These are phyloP conservation scores for Isichthys henryi DNA, from an alignment of 2,113 vertebrate genomes.

Conservation along the genomic window DNA sequence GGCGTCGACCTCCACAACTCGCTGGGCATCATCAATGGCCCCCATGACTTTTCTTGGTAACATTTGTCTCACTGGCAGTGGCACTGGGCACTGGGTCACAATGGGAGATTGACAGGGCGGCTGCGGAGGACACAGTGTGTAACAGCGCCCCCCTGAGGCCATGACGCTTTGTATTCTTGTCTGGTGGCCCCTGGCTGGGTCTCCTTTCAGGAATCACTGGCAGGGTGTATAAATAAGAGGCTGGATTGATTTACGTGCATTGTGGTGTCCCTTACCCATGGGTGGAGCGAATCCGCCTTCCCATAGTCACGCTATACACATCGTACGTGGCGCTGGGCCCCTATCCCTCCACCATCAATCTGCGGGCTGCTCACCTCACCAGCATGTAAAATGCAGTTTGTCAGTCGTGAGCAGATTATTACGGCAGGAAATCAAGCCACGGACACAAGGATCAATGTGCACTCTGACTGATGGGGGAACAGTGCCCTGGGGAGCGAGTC, in stretches of 20 bases:
- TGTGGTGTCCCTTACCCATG: neutral
- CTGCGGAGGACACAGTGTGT: neutral
- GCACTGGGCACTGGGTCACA: conserved; percentile 37
- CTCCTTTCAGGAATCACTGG: neutral
- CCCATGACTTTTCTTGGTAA: conserved; percentile 50
- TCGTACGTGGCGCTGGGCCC: conserved; percentile 9
- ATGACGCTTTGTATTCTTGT: neutral
- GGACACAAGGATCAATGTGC: conserved; percentile 53
- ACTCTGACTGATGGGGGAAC: conserved; percentile 58
- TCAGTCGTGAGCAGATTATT: conserved; percentile 56
- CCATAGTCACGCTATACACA: neutral
- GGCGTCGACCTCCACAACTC: conserved; percentile 33
- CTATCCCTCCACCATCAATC: conserved; percentile 47
- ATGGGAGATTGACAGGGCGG: conserved; percentile 20
- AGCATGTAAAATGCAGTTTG: conserved; percentile 41
- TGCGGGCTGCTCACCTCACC: conserved; percentile 31
- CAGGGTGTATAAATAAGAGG: neutral
- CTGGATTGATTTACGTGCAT: neutral
- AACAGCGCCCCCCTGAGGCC: neutral
- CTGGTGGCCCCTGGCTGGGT: neutral
- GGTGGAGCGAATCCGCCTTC: neutral
- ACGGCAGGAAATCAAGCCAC: conserved; percentile 55
- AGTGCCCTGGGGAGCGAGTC: conserved; percentile 40
- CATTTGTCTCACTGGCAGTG: conserved; percentile 39
- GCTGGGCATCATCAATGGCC: conserved; percentile 54